Conservation (phyloP, 2,888 invertebrate species). For the Thyatira batis region DNA sequence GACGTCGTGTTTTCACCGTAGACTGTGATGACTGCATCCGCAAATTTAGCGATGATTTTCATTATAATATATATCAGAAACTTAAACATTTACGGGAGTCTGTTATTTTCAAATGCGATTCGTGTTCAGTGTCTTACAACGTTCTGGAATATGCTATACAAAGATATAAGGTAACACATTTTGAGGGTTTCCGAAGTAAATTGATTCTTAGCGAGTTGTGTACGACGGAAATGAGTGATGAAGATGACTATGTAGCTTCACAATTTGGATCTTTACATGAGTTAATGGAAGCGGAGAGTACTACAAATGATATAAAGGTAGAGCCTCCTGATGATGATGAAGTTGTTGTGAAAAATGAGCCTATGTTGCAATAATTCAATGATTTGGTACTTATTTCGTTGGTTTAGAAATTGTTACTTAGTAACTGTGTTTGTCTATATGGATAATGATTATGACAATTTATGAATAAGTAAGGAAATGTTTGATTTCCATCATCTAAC, state of each 20-base stretch:
- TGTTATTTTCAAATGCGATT: constrained; percentile 54
- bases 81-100: constrained; percentile 49
- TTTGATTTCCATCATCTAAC: no score
- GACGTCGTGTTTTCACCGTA: constrained; percentile 36
- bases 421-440: no score
- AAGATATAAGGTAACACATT: constrained; percentile 40
- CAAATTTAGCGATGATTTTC: constrained; percentile 50
- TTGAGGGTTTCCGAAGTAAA: constrained; percentile 43
- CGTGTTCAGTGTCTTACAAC: constrained; percentile 46
- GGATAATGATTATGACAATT: no score
- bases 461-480: no score
- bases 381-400: background rate
- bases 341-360: constrained; percentile 43
- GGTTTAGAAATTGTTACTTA: no score
- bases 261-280: constrained; percentile 43
- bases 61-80: constrained; percentile 42
- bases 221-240: constrained; percentile 67
- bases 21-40: constrained; percentile 63
- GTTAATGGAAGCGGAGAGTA: constrained; percentile 53
- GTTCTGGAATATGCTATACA: constrained; percentile 57
- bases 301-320: constrained; percentile 40
- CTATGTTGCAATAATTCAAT: constrained; percentile 26
- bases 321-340: constrained; percentile 31
- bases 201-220: constrained; percentile 67
- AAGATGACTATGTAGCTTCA: constrained; percentile 28